phyloP scores from a whole-genome alignment of 2,797 vertebrate genomes.

The Acipenser transmontanus region DNA sequence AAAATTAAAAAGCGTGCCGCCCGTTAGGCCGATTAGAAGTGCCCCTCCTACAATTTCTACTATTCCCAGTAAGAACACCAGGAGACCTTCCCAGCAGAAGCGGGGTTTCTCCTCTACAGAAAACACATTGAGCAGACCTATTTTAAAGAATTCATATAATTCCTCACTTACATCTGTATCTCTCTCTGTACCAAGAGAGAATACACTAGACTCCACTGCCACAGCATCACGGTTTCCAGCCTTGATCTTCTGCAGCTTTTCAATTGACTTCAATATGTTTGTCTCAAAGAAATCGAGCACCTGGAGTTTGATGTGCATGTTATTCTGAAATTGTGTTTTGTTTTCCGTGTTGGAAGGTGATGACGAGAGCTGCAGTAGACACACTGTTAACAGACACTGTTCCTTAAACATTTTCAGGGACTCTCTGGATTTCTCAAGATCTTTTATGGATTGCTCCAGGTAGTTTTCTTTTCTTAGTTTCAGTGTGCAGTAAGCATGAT shows the following conservation, averaged over 20 bases:
- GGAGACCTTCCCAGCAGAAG: conserved; percentile 17
- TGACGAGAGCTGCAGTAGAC: too few species aligned
- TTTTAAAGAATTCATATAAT: conserved; percentile 3
- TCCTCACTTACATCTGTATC: conserved; percentile 10
- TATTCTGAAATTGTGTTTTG: not conserved
- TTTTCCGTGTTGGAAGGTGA: not conserved
- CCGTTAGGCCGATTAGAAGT: not conserved
- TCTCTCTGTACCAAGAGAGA: conserved; percentile 14
- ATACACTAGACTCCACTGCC: not conserved
- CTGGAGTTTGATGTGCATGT: not conserved
- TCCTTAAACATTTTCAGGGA: conserved; percentile 28
- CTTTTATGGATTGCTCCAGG: conserved; percentile 28
- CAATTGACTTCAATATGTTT: conserved; percentile 32
- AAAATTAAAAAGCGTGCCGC: not conserved
- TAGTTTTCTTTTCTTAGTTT: conserved; percentile 18
- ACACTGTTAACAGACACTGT: not conserved
- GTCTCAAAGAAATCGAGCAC: conserved; percentile 13
- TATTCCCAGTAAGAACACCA: conserved; percentile 16
- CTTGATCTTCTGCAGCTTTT: conserved; percentile 19
- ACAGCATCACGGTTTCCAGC: conserved; percentile 9
- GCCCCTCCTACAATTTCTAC: conserved; percentile 3
- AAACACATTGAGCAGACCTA: conserved; percentile 8
- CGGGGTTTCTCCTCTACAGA: conserved; percentile 16
- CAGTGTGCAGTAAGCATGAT: conserved; percentile 41
- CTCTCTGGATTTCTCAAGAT: conserved; percentile 37